phyloP scores from a whole-genome alignment of 2,797 vertebrate genomes.

The Gouania willdenowi region DNA sequence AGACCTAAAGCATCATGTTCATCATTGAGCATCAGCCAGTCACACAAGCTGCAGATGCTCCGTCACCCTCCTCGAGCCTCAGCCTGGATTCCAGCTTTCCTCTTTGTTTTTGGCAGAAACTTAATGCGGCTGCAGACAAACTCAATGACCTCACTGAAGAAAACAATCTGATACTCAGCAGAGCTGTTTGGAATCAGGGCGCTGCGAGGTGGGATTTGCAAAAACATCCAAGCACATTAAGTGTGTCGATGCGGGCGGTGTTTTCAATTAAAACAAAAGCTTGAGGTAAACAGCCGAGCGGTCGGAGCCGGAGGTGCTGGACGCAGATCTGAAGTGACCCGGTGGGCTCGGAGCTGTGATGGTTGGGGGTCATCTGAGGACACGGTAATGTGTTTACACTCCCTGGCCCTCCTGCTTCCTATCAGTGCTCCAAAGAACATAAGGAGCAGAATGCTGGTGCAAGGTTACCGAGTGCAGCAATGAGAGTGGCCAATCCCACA shows the following conservation, averaged over 20 bases:
- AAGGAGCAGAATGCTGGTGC: constrained; percentile 72
- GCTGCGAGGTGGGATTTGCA: constrained; percentile 34
- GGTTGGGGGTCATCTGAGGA: constrained; percentile 73
- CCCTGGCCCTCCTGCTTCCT: constrained; percentile 72
- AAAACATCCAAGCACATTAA: constrained; percentile 65
- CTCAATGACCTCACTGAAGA: constrained; percentile 58
- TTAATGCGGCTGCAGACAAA: constrained; percentile 53
- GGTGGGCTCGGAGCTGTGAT: constrained; percentile 13
- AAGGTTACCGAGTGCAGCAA: constrained; percentile 72
- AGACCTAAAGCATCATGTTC: no score
- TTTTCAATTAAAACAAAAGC: constrained; percentile 76
- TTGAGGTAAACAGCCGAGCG: constrained; percentile 67
- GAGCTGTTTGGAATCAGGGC: constrained; percentile 32
- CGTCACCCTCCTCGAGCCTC: no score
- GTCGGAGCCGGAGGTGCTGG: constrained; percentile 60
- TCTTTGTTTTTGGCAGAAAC: constrained; percentile 35
- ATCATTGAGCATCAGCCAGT: no score
- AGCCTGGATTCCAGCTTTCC: constrained; percentile 29
- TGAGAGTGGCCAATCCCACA: constrained; percentile 30
- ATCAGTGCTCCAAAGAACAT: constrained; percentile 74
- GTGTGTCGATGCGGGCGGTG: constrained; percentile 71
- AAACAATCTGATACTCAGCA: constrained; percentile 1
- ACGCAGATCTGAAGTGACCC: constrained; percentile 54
- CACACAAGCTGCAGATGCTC: no score
- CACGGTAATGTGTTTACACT: constrained; percentile 80